Evolutionary conservation across 2,113 vertebrate species (phyloP).

Genomic region (Phyllostomus discolor): DNA sequence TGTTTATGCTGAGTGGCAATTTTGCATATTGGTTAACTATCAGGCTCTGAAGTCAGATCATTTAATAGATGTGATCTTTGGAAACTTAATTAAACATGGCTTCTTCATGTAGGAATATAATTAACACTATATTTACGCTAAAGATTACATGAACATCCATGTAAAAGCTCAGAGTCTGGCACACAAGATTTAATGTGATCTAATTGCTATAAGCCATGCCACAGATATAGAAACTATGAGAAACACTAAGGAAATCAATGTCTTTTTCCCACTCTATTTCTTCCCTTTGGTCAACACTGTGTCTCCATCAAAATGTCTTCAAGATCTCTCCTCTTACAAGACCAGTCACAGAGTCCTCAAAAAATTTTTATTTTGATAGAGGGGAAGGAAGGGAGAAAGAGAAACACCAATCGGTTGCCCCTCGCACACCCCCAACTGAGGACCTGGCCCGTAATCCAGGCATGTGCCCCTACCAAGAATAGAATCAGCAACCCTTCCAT

Average conservation of each 20-base stretch:
- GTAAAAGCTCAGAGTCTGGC: background rate
- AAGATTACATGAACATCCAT: background rate
- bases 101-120: background rate
- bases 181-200: background rate
- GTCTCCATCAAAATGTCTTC: background rate
- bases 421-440: too few species aligned
- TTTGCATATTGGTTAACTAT: background rate
- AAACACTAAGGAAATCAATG: background rate
- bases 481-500: too few species aligned
- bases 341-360: background rate
- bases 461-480: too few species aligned
- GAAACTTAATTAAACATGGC: conserved; percentile 12
- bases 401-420: too few species aligned
- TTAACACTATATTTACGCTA: background rate
- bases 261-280: background rate
- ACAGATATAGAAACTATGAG: background rate
- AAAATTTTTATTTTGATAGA: background rate
- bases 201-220: background rate
- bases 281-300: background rate
- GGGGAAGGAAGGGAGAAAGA: too few species aligned
- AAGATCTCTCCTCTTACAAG: background rate
- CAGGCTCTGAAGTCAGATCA: background rate
- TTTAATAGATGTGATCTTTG: background rate
- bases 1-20: background rate
- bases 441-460: too few species aligned